Percentiles rank a stretch among this genome's conserved stretches.
These are phyloP conservation scores for Oligia fasciuncula DNA, from an alignment of 2,888 invertebrate species.

Conservation along the genomic window DNA sequence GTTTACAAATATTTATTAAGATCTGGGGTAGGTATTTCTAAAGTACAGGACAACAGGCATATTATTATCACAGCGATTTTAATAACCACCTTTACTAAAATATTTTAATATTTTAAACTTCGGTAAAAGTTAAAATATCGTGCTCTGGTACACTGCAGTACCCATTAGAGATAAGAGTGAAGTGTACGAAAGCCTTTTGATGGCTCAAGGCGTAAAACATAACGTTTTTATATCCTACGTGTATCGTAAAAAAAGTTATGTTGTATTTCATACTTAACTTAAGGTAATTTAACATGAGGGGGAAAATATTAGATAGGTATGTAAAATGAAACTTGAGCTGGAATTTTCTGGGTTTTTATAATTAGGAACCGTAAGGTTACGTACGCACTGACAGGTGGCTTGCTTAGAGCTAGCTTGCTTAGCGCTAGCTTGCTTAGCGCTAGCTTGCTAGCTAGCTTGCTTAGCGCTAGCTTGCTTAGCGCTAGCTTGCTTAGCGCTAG, in stretches of 20 bases:
- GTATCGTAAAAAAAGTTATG: conserved; percentile 43
- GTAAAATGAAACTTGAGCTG: no score
- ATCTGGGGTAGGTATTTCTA: not conserved
- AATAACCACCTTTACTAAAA: not conserved
- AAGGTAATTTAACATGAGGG: not conserved
- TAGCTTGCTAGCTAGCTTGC: no score
- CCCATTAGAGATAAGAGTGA: conserved; percentile 46
- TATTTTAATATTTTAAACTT: not conserved
- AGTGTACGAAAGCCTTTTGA: conserved; percentile 48
- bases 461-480: no score
- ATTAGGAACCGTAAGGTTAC: not conserved
- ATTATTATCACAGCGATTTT: not conserved
- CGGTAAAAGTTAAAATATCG: conserved; percentile 1
- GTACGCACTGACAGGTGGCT: not conserved
- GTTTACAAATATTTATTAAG: conserved; percentile 10
- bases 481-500: no score
- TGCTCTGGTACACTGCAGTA: not conserved
- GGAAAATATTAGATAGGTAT: not conserved
- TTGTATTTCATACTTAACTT: conserved; percentile 3
- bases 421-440: no score
- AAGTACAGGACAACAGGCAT: not conserved
- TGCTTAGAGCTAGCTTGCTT: not conserved
- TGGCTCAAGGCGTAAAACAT: conserved; percentile 40
- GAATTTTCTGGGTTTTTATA: not conserved
- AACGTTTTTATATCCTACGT: conserved; percentile 28